Base-by-base conservation (phyloP, 37 sponge, comb jelly and placozoan species). In the Geodia barretti region DNA sequence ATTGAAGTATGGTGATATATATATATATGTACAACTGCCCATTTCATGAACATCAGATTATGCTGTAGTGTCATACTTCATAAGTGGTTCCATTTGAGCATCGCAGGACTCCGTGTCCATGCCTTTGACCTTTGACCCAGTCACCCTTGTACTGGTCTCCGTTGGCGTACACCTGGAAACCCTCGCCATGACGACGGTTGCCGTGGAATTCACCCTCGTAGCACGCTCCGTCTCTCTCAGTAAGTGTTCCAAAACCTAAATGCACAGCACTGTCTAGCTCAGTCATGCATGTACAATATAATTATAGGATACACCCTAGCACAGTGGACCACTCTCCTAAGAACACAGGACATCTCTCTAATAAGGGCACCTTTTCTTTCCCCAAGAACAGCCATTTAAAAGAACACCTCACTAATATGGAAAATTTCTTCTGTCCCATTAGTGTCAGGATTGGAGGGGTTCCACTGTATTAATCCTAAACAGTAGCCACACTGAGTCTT, bases 131-230 rank as follows among this genome's bases (percentile, higher is more conserved):
- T 1, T 31, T 25, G 14, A 95, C 83, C 94, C 94, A 92, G 39
- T 83, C 90, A 5, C 96, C 96, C 0, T 87, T 87, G 78, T 92
- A 95, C 14, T 70, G 67, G 67, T 94, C 94, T 39, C 94, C 94
- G 86, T 94, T 87, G 41, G 84, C 70, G 73, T 84, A 83, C 7
- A 82, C 70, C 34, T 86, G 90, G n/a, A 65, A 28, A 30, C 96
- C 96, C 59, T 87, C 79, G 34, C 96, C 96, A 70, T 95, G 96
- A 40, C 83, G 78, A 29, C 70, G 59, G 71, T 89, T 80, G 62
- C 79, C 41, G 76, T 95, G 88, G 75, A 92, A 95, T 4, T 66
- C 78, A 2, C 96, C 96, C 60, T 95, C 93, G 73, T 92, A 95
- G 20, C 83, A 23, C 20, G 70, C 19, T 3, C 93, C 96, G 65